Evolutionary conservation across 2,797 vertebrate genomes (phyloP).

Genomic region (Schizopygopsis malacanthus): DNA sequence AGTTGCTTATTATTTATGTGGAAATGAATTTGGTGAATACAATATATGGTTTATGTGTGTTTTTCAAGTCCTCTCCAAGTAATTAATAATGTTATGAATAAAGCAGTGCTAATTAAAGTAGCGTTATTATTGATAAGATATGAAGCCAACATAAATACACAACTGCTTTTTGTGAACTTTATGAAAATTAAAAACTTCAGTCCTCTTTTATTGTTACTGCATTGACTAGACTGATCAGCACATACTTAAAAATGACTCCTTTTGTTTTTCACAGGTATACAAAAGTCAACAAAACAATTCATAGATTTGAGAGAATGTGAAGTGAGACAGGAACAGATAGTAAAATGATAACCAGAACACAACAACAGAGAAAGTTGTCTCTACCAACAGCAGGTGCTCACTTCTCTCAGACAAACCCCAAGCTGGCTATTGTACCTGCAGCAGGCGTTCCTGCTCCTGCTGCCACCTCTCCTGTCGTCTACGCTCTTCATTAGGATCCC

Average conservation of each 20-base stretch:
- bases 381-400: constrained; percentile 8
- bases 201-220: neutral
- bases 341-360: neutral
- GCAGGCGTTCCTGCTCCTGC: constrained; percentile 92
- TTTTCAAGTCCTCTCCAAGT: neutral
- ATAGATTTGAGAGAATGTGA: neutral
- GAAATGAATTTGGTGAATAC: neutral
- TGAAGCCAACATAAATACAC: neutral
- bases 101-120: neutral
- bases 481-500: constrained; percentile 98
- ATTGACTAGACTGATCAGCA: neutral
- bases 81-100: neutral
- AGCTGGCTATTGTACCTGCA: constrained; percentile 85
- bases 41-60: neutral
- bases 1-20: neutral
- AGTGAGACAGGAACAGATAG: neutral
- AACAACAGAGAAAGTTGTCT: constrained; percentile 23
- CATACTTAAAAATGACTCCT: neutral
- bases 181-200: neutral
- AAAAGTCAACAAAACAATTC: neutral
- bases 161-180: neutral
- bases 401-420: constrained; percentile 28
- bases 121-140: neutral
- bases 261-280: neutral
- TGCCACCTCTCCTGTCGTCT: constrained; percentile 96